phyloP scores from a whole-genome alignment of 1,140 invertebrate genomes.

The Lerema accius region DNA sequence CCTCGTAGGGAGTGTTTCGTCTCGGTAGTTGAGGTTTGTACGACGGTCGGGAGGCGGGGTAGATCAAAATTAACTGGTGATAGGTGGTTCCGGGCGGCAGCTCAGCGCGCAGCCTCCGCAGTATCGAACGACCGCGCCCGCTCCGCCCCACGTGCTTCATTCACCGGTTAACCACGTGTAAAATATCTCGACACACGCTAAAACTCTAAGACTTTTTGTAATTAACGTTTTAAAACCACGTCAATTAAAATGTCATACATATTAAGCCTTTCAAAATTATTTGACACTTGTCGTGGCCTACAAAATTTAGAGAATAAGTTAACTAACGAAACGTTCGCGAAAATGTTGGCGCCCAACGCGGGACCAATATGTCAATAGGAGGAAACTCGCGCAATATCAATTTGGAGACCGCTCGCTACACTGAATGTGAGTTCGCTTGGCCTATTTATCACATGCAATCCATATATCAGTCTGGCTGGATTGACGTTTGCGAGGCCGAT shows the following conservation, averaged over 20 bases:
- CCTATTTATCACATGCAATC: slow-evolving; percentile 23
- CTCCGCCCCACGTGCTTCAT: slow-evolving; percentile 64
- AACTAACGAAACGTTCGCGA: background rate
- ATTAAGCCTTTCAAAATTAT: slow-evolving; percentile 3
- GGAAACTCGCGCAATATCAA: slow-evolving; percentile 21
- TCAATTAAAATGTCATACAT: slow-evolving; percentile 22
- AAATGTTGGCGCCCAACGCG: slow-evolving; percentile 30
- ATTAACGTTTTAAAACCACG: background rate
- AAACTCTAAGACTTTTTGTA: slow-evolving; percentile 7
- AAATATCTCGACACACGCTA: slow-evolving; percentile 25
- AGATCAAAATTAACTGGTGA: slow-evolving; percentile 46
- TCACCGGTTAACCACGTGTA: slow-evolving; percentile 67
- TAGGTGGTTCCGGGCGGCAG: slow-evolving; percentile 57
- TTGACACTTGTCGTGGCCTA: background rate
- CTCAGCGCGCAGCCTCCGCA: slow-evolving; percentile 72
- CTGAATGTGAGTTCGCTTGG: slow-evolving; percentile 9
- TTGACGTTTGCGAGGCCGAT: slow-evolving; percentile 1
- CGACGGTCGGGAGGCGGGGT: slow-evolving; percentile 33
- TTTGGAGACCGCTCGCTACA: slow-evolving; percentile 23
- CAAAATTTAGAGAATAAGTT: slow-evolving; percentile 5
- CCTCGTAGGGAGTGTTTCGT: slow-evolving; percentile 30
- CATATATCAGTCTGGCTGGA: slow-evolving; percentile 21
- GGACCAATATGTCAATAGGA: slow-evolving; percentile 15
- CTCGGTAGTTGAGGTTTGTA: slow-evolving; percentile 32
- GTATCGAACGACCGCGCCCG: slow-evolving; percentile 72